Percentiles rank a stretch among this genome's conserved stretches.
These are phyloP conservation scores for Diabrotica balteata DNA, from an alignment of 2,888 invertebrate species.

Conservation along the genomic window DNA sequence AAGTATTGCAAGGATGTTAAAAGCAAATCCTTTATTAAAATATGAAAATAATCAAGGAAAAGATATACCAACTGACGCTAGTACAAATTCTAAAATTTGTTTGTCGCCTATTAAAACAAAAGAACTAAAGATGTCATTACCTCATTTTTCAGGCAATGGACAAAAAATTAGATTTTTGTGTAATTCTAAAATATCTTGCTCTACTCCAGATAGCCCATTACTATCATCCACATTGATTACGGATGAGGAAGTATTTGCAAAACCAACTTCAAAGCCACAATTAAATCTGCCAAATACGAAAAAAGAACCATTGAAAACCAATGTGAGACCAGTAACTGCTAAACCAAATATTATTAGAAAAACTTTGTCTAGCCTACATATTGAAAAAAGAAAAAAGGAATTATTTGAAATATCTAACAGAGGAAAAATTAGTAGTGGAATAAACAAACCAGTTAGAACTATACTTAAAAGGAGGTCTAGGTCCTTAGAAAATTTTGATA, in stretches of 20 bases:
- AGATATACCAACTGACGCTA: conserved; percentile 11
- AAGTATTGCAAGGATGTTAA: conserved; percentile 46
- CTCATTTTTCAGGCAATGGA: conserved; percentile 12
- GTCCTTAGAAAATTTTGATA: background rate
- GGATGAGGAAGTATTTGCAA: conserved; percentile 9
- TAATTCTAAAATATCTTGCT: conserved; percentile 19
- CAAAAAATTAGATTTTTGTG: conserved; percentile 10
- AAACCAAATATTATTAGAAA: background rate
- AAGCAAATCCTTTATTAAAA: conserved; percentile 47
- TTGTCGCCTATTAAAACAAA: background rate
- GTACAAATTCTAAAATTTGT: background rate
- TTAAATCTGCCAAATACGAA: too few relatives aligned
- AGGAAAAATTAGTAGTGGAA: background rate
- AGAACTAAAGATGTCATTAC: conserved; percentile 13
- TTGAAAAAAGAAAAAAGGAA: conserved; percentile 49
- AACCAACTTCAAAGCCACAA: background rate
- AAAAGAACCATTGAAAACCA: too few relatives aligned
- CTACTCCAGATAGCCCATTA: conserved; percentile 16
- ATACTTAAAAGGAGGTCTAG: conserved; percentile 1
- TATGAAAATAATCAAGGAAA: conserved; percentile 36
- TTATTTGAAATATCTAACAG: conserved; percentile 45
- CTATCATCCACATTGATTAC: conserved; percentile 17
- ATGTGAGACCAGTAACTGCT: too few relatives aligned
- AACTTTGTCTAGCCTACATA: conserved; percentile 8
- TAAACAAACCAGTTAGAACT: background rate